These are phyloP conservation scores for Vireo griseus DNA, from an alignment of 2,797 vertebrate species.

Conservation along the genomic window DNA sequence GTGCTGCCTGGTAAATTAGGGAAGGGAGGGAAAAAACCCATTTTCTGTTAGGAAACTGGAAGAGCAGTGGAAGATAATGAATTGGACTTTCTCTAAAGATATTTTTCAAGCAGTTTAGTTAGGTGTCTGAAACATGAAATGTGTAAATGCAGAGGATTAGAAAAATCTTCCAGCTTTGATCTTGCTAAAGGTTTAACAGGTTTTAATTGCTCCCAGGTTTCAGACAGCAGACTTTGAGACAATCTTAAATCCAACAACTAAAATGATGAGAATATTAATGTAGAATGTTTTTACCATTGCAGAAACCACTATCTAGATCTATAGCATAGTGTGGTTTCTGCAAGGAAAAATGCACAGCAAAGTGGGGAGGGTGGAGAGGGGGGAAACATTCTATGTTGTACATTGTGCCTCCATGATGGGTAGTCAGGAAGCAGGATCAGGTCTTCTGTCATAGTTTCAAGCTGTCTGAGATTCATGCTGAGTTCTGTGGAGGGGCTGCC, in stretches of 20 bases:
- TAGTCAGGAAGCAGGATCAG: background rate
- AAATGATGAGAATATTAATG: rapidly evolving
- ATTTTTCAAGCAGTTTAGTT: background rate
- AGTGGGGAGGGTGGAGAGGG: background rate
- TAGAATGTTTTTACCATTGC: background rate
- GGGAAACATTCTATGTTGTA: rapidly evolving
- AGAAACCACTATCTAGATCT: background rate
- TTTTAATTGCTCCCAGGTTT: background rate
- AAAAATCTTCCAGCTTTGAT: background rate
- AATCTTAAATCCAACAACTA: background rate
- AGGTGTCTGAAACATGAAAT: background rate
- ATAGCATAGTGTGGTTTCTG: background rate
- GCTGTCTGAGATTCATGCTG: background rate
- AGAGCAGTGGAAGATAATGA: background rate
- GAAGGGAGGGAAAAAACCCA: background rate
- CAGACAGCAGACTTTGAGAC: background rate
- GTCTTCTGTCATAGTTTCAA: background rate
- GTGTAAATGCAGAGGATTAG: background rate
- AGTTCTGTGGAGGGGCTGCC: background rate
- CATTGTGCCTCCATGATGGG: background rate
- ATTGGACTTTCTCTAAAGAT: background rate
- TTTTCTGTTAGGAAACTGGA: background rate
- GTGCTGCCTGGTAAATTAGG: background rate
- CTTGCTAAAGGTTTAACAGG: background rate
- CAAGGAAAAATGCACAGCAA: background rate